Base-by-base conservation (phyloP, 2,888 invertebrate species). In the Myopa testacea region DNA sequence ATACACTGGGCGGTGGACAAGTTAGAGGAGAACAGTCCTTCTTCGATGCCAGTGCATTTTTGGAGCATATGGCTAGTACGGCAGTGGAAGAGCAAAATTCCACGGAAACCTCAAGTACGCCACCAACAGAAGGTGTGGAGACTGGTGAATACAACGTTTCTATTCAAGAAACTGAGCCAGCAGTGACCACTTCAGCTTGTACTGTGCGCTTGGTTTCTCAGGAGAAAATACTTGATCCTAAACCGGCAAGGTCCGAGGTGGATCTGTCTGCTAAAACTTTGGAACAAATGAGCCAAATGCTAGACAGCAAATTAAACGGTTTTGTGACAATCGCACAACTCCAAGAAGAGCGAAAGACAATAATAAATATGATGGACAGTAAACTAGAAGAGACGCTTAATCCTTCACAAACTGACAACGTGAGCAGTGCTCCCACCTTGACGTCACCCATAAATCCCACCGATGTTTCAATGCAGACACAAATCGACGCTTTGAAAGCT, bases 251-350 rank as follows among this genome's bases (percentile, higher is more conserved):
- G 16, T 10, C 62, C 37, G 71, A 77, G 58, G 67, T 78, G 7
- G 78, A 79, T 60, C 45, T 80, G n/a, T 81, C 81, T 3, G 16
- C 45, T 8, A 76, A 74, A 67, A 78, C 76, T 34, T 72, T 81
- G 62, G 78, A 81, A 34, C 40, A 65, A 26, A 80, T 83, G 76
- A 79, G 75, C 19, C 72, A 71, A 37, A 55, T 83, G 67, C 76
- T 83, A 55, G 82, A 82, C 60, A 70, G 78, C 12, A 83, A 82
- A 78, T 34, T 83, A 1, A 79, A 82, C 38, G 65, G 67, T 3
- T 83, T 79, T 75, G 80, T 81, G 1, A 78, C 78, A 14, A 77
- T 80, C 68, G 50, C 76, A 0, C 79, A 81, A 38, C 68, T 80
- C 8, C 38, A 67, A 12, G 78, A 76, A 34, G 71, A 80, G 4